Conservation (phyloP, 37 sponge, comb jelly and placozoan species). For the Amphimedon queenslandica region DNA sequence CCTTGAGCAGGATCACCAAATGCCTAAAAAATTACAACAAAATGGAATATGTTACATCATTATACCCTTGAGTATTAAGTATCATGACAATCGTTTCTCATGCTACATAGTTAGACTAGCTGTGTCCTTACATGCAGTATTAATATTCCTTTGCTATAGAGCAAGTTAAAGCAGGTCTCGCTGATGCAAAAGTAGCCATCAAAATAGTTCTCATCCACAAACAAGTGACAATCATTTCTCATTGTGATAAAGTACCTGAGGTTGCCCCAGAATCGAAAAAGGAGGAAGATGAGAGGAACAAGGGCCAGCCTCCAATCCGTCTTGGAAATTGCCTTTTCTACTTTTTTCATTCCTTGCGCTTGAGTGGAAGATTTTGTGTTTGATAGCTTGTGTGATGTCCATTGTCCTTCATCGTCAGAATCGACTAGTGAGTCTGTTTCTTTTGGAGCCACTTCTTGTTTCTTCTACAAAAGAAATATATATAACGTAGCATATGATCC, state of each 20-base stretch:
- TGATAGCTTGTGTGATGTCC: too few species aligned
- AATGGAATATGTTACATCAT: not conserved
- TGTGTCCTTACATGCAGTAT: not conserved
- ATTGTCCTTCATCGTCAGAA: too few species aligned
- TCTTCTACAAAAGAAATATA: too few species aligned
- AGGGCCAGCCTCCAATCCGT: not conserved
- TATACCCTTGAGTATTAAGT: too few species aligned
- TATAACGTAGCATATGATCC: too few species aligned
- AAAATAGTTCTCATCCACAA: not conserved
- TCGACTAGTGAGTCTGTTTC: too few species aligned
- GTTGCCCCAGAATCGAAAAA: constrained; percentile 23
- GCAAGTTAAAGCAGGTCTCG: not conserved
- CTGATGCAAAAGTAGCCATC: not conserved
- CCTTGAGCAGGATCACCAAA: constrained; percentile 60
- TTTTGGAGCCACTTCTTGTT: too few species aligned
- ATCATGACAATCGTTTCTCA: too few species aligned
- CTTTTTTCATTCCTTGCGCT: too few species aligned
- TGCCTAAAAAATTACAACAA: not conserved
- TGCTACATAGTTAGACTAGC: too few species aligned
- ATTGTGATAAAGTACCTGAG: constrained; percentile 6
- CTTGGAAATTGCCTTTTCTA: constrained; percentile 6
- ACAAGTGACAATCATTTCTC: not conserved
- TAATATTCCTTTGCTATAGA: not conserved
- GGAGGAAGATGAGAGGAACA: constrained; percentile 15
- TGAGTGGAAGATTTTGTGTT: too few species aligned